A percentile compares a stretch with the other conserved stretches of the same genome.
phyloP scores from a whole-genome alignment of 2,888 invertebrate genomes.

The Eulithis prunata region DNA sequence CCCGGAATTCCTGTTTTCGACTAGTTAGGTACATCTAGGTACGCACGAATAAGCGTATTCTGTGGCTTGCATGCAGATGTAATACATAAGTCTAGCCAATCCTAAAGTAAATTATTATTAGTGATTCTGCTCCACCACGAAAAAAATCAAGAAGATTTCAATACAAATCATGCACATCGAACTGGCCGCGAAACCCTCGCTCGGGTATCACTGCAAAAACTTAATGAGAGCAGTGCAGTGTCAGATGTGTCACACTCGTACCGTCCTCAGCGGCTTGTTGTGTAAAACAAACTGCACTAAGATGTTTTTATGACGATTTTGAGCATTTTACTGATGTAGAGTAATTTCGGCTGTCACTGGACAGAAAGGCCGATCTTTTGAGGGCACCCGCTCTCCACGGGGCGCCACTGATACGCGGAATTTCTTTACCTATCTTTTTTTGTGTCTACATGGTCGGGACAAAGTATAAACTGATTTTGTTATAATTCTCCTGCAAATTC shows the following conservation, averaged over 20 bases:
- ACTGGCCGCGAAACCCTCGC: conserved; percentile 30
- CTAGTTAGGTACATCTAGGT: no score
- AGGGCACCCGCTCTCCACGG: conserved; percentile 70
- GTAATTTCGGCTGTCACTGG: conserved; percentile 80
- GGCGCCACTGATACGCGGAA: conserved; percentile 74
- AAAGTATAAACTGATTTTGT: conserved; percentile 42
- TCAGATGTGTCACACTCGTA: conserved; percentile 69
- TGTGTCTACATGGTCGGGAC: conserved; percentile 44
- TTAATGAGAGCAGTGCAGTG: conserved; percentile 58
- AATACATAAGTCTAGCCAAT: no score
- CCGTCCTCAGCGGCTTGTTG: conserved; percentile 68
- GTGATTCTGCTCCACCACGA: background rate
- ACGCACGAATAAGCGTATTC: no score
- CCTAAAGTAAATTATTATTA: no score
- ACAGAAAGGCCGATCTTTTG: conserved; percentile 66
- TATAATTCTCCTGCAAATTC: conserved; percentile 39
- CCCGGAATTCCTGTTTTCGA: no score
- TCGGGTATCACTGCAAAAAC: conserved; percentile 41
- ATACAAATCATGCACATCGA: conserved; percentile 44
- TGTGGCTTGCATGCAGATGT: no score
- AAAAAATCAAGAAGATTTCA: conserved; percentile 11
- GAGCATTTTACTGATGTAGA: conserved; percentile 61
- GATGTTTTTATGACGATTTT: conserved; percentile 58
- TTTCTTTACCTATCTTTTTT: conserved; percentile 69
- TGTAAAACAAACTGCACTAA: conserved; percentile 76